Conservation (phyloP, 2,888 invertebrate genomes). For the Dynastes tityus region DNA sequence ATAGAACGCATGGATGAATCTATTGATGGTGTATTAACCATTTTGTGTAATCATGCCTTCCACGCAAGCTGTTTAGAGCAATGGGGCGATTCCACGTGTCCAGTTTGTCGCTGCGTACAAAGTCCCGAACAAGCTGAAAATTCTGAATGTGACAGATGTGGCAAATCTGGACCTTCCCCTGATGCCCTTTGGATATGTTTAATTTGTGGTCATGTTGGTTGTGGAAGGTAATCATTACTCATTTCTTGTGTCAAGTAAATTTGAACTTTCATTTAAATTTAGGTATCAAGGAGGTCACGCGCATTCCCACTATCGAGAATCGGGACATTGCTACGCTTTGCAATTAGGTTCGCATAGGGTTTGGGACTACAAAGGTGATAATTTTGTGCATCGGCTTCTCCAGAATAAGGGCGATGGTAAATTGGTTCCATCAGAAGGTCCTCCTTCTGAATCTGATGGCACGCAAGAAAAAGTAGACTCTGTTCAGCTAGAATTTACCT, state of each 20-base stretch:
- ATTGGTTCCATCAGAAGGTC: constrained; percentile 86
- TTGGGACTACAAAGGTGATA: constrained; percentile 99
- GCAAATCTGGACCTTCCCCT: constrained; percentile 72
- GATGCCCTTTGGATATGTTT: constrained; percentile 98
- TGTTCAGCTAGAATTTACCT: constrained; percentile 96
- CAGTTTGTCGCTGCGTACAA: constrained; percentile 90
- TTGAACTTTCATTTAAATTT: constrained; percentile 1
- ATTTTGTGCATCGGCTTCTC: constrained; percentile 95
- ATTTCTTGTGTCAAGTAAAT: too few relatives aligned
- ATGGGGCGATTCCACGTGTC: constrained; percentile 98
- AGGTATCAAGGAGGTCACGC: constrained; percentile 88
- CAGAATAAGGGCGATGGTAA: constrained; percentile 98
- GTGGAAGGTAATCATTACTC: constrained; percentile 78
- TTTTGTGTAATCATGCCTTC: constrained; percentile 98
- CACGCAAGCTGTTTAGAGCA: constrained; percentile 95
- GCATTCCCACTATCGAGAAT: constrained; percentile 94
- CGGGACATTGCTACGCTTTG: constrained; percentile 97
- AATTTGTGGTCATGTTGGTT: constrained; percentile 98
- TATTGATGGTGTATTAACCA: constrained; percentile 96
- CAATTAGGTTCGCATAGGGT: constrained; percentile 97
- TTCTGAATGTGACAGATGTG: constrained; percentile 76
- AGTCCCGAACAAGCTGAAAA: constrained; percentile 74
- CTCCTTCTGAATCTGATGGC: constrained; percentile 74
- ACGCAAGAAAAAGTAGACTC: constrained; percentile 92
- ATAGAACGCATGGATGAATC: constrained; percentile 98